Evolutionary conservation across 2,797 vertebrate species (phyloP), one percentile per base, ranked within the genome.

Genomic region (Geotrypetes seraphini): DNA sequence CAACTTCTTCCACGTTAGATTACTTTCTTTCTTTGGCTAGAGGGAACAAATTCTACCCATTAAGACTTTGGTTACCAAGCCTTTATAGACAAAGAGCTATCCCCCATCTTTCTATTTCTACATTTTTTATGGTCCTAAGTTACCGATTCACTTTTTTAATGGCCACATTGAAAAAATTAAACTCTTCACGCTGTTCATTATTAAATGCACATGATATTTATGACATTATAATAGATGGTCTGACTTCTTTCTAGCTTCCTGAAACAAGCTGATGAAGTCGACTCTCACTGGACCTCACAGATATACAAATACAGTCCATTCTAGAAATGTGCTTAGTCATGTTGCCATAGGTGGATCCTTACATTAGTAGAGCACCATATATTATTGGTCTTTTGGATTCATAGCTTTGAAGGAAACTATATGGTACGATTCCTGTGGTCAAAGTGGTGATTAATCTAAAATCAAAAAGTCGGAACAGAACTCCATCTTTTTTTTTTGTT

Each of bases 101-200:
- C 36, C 29, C 28, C 63, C 19, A 0, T 51, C 50, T 60, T 49
- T 56, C 37, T 47, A 51, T 31, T 17, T 3, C 5, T 27, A 8
- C 17, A 8, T 28, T 66, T 47, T 28, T 31, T 58, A 60, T 67
- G 68, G 41, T 39, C 36, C 42, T 63, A 36, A 31, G 36, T 61
- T 63, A 43, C 45, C 47, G 36, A 25, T 54, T 63, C 8, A 33
- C 43, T 54, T 72, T 59, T 66, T 62, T 62, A 57, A 50, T 61
- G 74, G 72, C 52, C 51, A 57, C 42, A 56, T 41, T 53, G 54
- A 72, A 40, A 22, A 48, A 69, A 75, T 67, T 49, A 59, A 66
- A 46, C 44, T 36, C 30, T 64, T 55, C 22, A 1, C 60, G 57
- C 2, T 18, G 57, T 28, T 48, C 43, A 22, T 66, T 69, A 57